Percentiles rank a stretch among this genome's conserved stretches.
These are phyloP conservation scores for Troides helena DNA, from an alignment of 2,888 invertebrate species.

Conservation along the genomic window DNA sequence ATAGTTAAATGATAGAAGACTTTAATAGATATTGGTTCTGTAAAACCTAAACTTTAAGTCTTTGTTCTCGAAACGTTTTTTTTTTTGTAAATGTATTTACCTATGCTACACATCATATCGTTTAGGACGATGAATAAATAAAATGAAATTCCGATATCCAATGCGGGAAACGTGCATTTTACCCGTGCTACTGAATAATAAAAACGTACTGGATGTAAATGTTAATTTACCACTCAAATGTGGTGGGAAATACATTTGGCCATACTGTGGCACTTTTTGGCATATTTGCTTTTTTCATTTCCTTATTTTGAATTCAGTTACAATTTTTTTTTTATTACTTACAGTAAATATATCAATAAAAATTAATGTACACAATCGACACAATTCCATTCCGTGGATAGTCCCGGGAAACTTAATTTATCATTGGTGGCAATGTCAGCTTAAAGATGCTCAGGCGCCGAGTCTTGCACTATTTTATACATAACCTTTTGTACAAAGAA, in stretches of 20 bases:
- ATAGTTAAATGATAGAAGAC: neutral
- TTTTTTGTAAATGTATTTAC: no score
- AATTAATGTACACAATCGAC: no score
- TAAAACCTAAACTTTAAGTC: neutral
- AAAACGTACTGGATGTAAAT: constrained; percentile 18
- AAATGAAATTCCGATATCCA: constrained; percentile 3
- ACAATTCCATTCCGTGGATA: no score
- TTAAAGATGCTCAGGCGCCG: no score
- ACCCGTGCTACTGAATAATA: constrained; percentile 24
- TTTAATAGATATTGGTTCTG: neutral
- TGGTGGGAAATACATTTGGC: constrained; percentile 3
- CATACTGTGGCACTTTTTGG: neutral
- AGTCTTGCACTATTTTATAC: no score
- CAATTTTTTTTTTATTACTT: no score
- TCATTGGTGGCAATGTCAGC: no score
- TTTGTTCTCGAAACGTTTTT: neutral
- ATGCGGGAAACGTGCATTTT: constrained; percentile 19
- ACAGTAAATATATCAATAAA: no score
- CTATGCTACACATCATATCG: neutral
- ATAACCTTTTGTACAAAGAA: no score
- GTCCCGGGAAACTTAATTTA: no score
- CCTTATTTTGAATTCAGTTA: neutral
- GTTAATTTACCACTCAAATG: constrained; percentile 13
- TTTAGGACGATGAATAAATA: constrained; percentile 2
- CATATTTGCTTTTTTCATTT: constrained; percentile 1